Conservation (phyloP, 2,888 invertebrate species). For the Atrina japonica region DNA sequence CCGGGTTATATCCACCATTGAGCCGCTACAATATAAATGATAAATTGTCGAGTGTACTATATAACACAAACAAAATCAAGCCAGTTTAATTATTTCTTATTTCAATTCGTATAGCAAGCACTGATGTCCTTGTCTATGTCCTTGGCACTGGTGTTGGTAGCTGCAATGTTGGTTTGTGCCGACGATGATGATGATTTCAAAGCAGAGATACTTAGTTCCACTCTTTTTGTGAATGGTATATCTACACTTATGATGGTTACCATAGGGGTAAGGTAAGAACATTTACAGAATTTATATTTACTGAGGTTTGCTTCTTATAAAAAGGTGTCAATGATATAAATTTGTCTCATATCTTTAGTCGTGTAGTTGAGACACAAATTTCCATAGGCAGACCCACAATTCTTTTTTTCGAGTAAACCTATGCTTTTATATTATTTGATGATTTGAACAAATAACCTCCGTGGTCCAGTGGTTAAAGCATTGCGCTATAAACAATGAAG, state of each 20-base stretch:
- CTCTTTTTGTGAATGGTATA: slow-evolving; percentile 51
- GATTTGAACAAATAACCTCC: too few relatives aligned
- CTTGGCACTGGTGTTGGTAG: slow-evolving; percentile 48
- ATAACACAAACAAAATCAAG: too few relatives aligned
- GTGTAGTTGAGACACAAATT: not conserved
- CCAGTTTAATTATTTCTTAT: too few relatives aligned
- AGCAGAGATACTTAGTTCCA: slow-evolving; percentile 50
- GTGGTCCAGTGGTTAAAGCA: too few relatives aligned
- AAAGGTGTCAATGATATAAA: too few relatives aligned
- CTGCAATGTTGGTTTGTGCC: slow-evolving; percentile 54
- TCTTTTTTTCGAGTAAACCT: slow-evolving; percentile 47
- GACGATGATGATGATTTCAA: slow-evolving; percentile 45
- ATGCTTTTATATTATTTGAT: too few relatives aligned
- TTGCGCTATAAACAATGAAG: too few relatives aligned
- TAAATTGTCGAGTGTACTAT: too few relatives aligned
- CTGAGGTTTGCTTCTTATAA: too few relatives aligned
- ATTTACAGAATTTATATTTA: too few relatives aligned
- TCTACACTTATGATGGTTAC: slow-evolving; percentile 45
- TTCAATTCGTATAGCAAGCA: slow-evolving; percentile 48
- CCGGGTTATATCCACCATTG: too few relatives aligned
- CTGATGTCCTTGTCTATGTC: slow-evolving; percentile 50
- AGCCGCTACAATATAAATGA: too few relatives aligned
- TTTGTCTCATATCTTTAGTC: not conserved
- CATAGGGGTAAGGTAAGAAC: slow-evolving; percentile 38
- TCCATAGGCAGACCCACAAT: not conserved